These are phyloP conservation scores for Perdita meconis DNA, from an alignment of 2,888 invertebrate genomes.

Conservation along the genomic window DNA sequence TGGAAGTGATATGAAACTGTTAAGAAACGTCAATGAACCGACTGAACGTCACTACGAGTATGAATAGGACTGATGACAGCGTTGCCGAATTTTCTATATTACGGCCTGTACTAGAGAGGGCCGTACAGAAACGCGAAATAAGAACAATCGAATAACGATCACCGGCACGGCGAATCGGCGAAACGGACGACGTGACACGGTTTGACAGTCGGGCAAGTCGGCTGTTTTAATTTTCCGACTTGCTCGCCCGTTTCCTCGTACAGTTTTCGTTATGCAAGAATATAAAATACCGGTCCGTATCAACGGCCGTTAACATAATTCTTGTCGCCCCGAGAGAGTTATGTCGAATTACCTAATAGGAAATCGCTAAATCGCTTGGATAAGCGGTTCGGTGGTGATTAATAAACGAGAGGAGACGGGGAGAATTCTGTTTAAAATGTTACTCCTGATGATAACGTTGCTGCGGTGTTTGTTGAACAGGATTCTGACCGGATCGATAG, in stretches of 20 bases:
- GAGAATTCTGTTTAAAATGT: too few species aligned
- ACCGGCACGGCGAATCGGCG: slow-evolving; percentile 6
- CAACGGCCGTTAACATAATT: slow-evolving; percentile 33
- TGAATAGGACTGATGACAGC: too few species aligned
- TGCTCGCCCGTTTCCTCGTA: neutral
- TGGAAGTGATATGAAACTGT: too few species aligned
- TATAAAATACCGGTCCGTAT: slow-evolving; percentile 45
- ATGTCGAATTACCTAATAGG: slow-evolving; percentile 11
- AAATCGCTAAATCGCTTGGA: neutral
- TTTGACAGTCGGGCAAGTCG: slow-evolving; percentile 4
- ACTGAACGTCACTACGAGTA: too few species aligned
- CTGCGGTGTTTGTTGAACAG: too few species aligned
- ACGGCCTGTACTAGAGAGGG: too few species aligned
- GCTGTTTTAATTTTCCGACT: neutral
- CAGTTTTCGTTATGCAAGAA: slow-evolving; percentile 36
- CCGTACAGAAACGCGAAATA: slow-evolving; percentile 42
- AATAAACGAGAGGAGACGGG: too few species aligned
- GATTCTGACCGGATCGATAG: too few species aligned
- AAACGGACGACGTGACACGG: too few species aligned
- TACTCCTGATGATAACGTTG: too few species aligned
- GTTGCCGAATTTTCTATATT: too few species aligned
- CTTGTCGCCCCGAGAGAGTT: neutral
- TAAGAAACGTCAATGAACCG: too few species aligned
- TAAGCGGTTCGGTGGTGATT: neutral
- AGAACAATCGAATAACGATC: slow-evolving; percentile 45